phyloP scores from a whole-genome alignment of 2,888 invertebrate species.

The Eupithecia abbreviata region DNA sequence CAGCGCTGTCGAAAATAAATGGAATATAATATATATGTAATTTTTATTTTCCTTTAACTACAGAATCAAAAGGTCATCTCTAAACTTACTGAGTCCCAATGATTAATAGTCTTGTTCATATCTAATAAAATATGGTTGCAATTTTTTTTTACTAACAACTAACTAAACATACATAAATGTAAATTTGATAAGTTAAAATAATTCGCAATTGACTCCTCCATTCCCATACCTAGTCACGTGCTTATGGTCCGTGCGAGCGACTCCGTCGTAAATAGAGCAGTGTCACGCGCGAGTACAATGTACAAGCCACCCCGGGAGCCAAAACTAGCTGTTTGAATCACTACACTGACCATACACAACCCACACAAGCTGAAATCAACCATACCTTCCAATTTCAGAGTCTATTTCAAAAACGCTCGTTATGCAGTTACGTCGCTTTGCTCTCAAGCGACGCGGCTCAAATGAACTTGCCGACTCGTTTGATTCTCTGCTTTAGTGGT shows the following conservation, averaged over 20 bases:
- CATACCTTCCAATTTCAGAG: constrained; percentile 33
- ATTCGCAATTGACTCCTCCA: constrained; percentile 17
- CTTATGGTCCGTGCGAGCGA: constrained; percentile 64
- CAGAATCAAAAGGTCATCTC: neutral
- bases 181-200: neutral
- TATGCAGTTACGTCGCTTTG: constrained; percentile 37
- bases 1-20: neutral
- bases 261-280: constrained; percentile 79
- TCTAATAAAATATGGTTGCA: neutral
- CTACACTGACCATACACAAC: constrained; percentile 54
- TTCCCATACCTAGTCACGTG: constrained; percentile 57
- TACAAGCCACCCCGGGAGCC: constrained; percentile 81
- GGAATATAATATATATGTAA: neutral
- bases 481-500: constrained; percentile 20
- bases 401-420: constrained; percentile 26
- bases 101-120: neutral
- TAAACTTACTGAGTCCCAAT: neutral
- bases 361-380: constrained; percentile 45
- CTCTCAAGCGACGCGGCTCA: constrained; percentile 13
- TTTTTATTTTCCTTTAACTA: neutral
- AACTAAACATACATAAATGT: neutral
- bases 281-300: constrained; percentile 81
- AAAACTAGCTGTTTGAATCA: constrained; percentile 76
- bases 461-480: constrained; percentile 16
- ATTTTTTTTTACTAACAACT: neutral